A percentile compares a stretch with the other conserved stretches of the same genome.
Evolutionary conservation across 2,113 vertebrate genomes (phyloP).

Genomic region (Columba janthina): DNA sequence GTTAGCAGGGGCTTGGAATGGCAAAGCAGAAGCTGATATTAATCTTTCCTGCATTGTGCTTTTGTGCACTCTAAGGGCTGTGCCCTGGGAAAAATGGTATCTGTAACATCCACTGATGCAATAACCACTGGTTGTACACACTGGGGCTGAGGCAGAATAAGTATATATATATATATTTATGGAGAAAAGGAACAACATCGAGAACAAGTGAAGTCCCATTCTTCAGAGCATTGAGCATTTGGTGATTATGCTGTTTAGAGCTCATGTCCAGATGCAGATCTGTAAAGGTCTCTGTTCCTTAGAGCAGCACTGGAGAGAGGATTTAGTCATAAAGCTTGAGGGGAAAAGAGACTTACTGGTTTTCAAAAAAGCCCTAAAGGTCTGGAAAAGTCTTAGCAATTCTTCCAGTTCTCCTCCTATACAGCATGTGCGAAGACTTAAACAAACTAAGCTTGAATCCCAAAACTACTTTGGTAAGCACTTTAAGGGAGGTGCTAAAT

Average conservation of each 20-base stretch:
- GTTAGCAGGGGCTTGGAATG: constrained; percentile 66
- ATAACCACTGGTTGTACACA: constrained; percentile 54
- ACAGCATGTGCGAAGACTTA: not conserved
- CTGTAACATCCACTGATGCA: constrained; percentile 46
- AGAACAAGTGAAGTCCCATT: constrained; percentile 40
- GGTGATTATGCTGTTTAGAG: not conserved
- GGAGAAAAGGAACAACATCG: not conserved
- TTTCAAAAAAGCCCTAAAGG: not conserved
- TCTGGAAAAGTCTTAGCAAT: not conserved
- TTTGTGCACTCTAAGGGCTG: constrained; percentile 20
- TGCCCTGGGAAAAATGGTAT: constrained; percentile 31
- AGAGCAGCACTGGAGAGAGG: not conserved
- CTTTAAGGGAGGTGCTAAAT: not conserved
- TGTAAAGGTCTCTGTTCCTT: constrained; percentile 1
- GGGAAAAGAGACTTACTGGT: not conserved
- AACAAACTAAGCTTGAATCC: not conserved
- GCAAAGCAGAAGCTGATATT: constrained; percentile 70
- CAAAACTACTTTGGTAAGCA: not conserved
- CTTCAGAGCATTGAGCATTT: constrained; percentile 43
- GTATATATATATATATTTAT: constrained; percentile 22
- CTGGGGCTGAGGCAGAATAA: constrained; percentile 57
- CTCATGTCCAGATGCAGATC: not conserved
- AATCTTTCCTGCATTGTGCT: constrained; percentile 62
- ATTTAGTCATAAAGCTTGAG: not conserved
- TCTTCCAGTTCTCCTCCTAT: not conserved